These are phyloP conservation scores for Apodemia zela DNA, from an alignment of 2,888 invertebrate species.

Conservation along the genomic window DNA sequence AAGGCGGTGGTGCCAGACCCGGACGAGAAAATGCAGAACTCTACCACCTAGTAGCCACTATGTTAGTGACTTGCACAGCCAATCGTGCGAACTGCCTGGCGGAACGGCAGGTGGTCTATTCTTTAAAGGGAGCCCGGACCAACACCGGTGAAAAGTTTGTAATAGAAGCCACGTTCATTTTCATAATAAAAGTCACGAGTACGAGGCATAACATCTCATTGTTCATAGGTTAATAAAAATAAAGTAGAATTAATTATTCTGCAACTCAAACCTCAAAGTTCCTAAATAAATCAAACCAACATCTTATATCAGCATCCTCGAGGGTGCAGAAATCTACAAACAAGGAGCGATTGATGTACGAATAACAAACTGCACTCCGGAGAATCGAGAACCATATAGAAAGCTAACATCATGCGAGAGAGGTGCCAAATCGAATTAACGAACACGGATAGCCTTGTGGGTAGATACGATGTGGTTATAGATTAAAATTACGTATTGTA, in stretches of 20 bases:
- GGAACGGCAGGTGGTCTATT: no score
- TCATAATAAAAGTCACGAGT: no score
- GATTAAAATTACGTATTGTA: conserved; percentile 5
- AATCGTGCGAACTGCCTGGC: no score
- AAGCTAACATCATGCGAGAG: conserved; percentile 5
- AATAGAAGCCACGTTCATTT: no score
- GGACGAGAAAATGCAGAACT: no score
- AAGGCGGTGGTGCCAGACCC: no score
- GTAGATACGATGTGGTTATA: conserved; percentile 1
- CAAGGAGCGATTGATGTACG: conserved; percentile 1
- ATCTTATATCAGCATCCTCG: not conserved
- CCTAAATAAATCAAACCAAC: conserved; percentile 2
- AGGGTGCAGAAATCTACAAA: not conserved
- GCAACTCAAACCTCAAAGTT: not conserved
- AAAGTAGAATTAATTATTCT: not conserved
- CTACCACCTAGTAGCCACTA: no score
- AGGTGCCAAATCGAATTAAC: conserved; percentile 6
- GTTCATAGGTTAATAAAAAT: not conserved
- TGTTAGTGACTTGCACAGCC: no score
- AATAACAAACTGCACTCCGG: conserved; percentile 1
- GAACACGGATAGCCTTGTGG: conserved; percentile 6
- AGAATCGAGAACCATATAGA: not conserved
- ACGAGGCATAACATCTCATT: no score
- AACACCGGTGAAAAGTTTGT: no score
- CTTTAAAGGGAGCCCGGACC: no score